Conservation (phyloP, 2,797 vertebrate genomes). For the Sebastes iracundus region DNA sequence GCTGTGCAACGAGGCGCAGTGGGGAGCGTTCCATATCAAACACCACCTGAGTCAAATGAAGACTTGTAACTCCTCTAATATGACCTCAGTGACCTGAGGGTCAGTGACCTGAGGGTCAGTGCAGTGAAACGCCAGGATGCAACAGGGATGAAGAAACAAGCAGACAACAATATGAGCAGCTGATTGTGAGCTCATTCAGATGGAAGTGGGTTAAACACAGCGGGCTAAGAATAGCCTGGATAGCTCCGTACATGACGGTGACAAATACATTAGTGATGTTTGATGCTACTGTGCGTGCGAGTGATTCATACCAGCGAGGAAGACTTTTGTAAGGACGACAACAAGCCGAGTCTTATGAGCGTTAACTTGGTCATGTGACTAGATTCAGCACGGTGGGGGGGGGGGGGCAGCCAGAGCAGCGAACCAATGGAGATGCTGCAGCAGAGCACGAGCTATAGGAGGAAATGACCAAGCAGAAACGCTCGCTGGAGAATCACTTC, state of each 20-base stretch:
- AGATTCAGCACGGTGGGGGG: neutral
- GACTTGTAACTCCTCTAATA: neutral
- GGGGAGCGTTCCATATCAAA: neutral
- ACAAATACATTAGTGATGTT: conserved; percentile 13
- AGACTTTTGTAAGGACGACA: conserved; percentile 17
- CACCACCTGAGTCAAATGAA: neutral
- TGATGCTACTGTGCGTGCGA: neutral
- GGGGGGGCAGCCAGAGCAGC: neutral
- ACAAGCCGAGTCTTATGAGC: conserved; percentile 33
- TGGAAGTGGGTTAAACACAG: conserved; percentile 54
- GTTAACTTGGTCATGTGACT: conserved; percentile 37
- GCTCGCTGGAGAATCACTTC: neutral
- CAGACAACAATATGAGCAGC: conserved; percentile 18
- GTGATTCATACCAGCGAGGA: conserved; percentile 16
- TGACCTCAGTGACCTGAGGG: neutral
- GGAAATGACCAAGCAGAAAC: conserved; percentile 23
- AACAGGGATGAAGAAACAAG: neutral
- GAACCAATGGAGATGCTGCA: conserved; percentile 19
- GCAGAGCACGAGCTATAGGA: neutral
- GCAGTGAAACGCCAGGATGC: neutral
- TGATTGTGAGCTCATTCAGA: conserved; percentile 30
- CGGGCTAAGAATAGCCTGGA: conserved; percentile 36
- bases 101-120: neutral
- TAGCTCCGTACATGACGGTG: conserved; percentile 5
- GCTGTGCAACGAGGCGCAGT: neutral